A percentile compares a stretch with the other conserved stretches of the same genome.
Conservation (phyloP, 2,888 invertebrate genomes). For the Odontothrips loti region DNA sequence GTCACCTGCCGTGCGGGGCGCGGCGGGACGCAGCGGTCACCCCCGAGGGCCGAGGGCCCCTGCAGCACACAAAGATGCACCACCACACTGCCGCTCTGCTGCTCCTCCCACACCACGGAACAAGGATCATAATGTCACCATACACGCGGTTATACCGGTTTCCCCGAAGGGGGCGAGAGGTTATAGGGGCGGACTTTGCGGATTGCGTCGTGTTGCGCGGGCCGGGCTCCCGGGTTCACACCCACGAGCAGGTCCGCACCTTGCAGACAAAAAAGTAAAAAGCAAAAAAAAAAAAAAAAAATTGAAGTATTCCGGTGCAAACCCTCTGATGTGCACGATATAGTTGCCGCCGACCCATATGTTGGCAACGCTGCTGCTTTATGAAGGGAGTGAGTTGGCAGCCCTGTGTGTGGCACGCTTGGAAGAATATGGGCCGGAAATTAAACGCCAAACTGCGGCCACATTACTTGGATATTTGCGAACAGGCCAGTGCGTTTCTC, state of each 20-base stretch:
- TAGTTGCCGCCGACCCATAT: neutral
- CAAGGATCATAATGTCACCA: neutral
- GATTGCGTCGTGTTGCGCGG: neutral
- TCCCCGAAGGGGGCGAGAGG: neutral
- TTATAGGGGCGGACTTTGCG: neutral
- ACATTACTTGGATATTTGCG: conserved; percentile 25
- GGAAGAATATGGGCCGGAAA: conserved; percentile 13
- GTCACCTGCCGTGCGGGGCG: neutral
- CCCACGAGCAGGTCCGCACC: too few species aligned
- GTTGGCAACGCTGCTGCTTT: neutral
- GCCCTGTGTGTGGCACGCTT: neutral
- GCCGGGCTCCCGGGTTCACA: too few species aligned
- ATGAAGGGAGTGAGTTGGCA: neutral
- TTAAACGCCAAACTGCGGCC: conserved; percentile 24
- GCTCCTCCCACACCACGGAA: neutral
- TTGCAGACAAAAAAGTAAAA: too few species aligned
- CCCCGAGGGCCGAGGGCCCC: neutral
- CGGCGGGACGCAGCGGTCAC: neutral
- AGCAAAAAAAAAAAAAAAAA: neutral
- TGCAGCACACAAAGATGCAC: neutral
- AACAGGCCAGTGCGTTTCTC: neutral
- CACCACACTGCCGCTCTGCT: neutral
- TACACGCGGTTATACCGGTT: neutral
- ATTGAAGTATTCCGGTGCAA: neutral
- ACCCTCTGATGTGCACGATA: too few species aligned